These are phyloP conservation scores for Gobionotothen gibberifrons DNA, from an alignment of 2,797 vertebrate genomes.

Conservation along the genomic window DNA sequence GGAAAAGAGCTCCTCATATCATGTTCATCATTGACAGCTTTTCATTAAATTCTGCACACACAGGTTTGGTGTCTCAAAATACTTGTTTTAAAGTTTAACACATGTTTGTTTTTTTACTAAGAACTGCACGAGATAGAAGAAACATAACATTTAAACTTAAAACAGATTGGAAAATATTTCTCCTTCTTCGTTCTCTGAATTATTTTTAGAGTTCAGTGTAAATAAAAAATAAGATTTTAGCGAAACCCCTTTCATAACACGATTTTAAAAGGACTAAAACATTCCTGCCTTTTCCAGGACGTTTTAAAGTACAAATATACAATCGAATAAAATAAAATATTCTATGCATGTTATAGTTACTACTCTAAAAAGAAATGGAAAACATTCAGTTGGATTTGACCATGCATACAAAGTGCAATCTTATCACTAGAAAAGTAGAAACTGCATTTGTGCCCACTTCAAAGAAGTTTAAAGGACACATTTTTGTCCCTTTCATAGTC, in stretches of 20 bases:
- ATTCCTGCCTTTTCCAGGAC: neutral
- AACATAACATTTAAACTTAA: neutral
- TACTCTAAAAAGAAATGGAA: neutral
- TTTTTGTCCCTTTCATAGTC: neutral
- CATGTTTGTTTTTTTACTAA: neutral
- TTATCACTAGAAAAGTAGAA: neutral
- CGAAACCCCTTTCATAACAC: neutral
- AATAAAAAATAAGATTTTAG: neutral
- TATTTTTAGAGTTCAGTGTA: neutral
- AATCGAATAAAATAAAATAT: neutral
- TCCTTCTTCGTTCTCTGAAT: neutral
- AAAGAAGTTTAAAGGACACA: neutral
- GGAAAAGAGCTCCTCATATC: no score
- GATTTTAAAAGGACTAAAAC: neutral
- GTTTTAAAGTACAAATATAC: neutral
- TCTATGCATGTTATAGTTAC: neutral
- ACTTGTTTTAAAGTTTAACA: no score
- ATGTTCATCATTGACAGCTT: constrained; percentile 7
- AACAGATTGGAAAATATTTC: neutral
- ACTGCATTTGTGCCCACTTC: neutral
- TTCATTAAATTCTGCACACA: constrained; percentile 3
- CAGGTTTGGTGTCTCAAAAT: no score
- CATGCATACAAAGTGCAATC: neutral
- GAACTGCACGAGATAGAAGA: neutral
- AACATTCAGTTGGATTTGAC: neutral